Percentiles rank a stretch among this genome's conserved stretches.
Conservation (phyloP, 2,888 invertebrate species). For the Sesia bembeciformis region DNA sequence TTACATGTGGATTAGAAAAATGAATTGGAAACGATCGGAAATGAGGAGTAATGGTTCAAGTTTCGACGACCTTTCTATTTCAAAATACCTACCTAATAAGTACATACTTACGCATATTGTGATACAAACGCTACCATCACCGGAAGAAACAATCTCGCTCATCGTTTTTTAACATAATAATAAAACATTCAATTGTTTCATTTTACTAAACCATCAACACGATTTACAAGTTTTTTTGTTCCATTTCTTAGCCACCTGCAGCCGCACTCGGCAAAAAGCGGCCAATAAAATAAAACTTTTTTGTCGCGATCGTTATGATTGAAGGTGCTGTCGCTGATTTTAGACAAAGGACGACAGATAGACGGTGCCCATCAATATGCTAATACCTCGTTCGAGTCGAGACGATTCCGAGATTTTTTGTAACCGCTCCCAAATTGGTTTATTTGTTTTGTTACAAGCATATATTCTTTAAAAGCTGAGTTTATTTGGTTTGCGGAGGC, state of each 20-base stretch:
- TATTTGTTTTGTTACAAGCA: conserved; percentile 67
- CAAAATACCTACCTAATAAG: no score
- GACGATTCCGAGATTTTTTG: conserved; percentile 48
- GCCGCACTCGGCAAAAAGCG: conserved; percentile 42
- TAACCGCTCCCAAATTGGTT: conserved; percentile 56
- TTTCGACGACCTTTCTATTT: no score
- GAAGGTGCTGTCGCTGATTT: conserved; percentile 70
- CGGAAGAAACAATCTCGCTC: no score
- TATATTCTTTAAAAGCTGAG: conserved; percentile 53
- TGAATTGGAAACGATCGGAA: no score
- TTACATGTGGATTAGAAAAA: no score
- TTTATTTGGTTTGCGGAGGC: conserved; percentile 57
- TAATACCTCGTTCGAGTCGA: conserved; percentile 51
- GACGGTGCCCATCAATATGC: conserved; percentile 65
- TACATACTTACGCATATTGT: no score
- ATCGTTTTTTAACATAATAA: no score
- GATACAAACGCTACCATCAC: no score
- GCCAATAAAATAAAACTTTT: conserved; percentile 52
- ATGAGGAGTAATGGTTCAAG: no score
- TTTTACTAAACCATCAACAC: background rate
- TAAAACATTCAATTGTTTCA: background rate
- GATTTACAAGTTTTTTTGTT: conserved; percentile 3
- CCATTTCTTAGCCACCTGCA: conserved; percentile 43
- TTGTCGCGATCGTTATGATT: conserved; percentile 62
- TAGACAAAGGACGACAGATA: conserved; percentile 67